Conservation (phyloP, 2,888 invertebrate genomes). For the Trachelus troglodyta region DNA sequence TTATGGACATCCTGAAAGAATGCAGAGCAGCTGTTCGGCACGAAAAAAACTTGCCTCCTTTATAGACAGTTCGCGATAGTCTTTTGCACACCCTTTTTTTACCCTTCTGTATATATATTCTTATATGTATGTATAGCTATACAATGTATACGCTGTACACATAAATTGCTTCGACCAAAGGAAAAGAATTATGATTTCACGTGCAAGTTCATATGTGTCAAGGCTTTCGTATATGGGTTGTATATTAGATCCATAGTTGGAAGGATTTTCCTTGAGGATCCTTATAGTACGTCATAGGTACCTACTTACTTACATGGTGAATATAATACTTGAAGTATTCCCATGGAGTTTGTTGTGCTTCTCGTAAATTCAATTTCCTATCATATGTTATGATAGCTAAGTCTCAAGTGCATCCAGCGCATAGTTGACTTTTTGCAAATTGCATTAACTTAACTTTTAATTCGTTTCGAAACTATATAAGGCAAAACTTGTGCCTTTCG, state of each 20-base stretch:
- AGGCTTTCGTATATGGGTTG: neutral
- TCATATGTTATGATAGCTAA: neutral
- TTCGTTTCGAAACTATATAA: neutral
- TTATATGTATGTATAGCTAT: neutral
- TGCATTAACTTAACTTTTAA: neutral
- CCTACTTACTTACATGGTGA: neutral
- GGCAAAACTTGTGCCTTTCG: neutral
- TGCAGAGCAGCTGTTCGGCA: neutral
- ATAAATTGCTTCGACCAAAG: neutral
- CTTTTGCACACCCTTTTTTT: neutral
- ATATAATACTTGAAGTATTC: neutral
- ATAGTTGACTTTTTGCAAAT: neutral
- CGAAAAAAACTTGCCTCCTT: neutral
- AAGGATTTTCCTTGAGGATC: neutral
- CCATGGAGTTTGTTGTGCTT: neutral
- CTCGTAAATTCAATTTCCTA: neutral
- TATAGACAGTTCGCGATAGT: neutral
- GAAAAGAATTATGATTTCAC: neutral
- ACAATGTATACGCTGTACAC: neutral
- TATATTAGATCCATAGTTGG: neutral
- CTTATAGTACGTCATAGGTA: neutral
- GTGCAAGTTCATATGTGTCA: neutral
- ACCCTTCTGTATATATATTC: neutral
- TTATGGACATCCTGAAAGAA: neutral
- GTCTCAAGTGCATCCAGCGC: neutral